Evolutionary conservation across 2,797 vertebrate species (phyloP).

Genomic region (Protosalanx chinensis): DNA sequence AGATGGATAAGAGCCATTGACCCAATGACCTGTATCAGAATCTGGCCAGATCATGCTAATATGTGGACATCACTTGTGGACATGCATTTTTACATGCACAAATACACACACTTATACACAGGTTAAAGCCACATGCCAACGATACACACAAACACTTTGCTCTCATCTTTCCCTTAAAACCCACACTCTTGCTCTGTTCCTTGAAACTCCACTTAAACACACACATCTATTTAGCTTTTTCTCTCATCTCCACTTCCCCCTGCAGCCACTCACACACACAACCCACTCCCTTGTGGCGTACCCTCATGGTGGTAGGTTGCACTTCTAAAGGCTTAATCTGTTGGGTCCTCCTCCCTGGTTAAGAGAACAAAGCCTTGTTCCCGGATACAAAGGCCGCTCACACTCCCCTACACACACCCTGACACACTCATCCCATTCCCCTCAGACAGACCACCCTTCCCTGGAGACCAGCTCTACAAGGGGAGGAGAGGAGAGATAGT

Average conservation of each 20-base stretch:
- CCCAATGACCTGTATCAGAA: slow-evolving; percentile 70
- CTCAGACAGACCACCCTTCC: slow-evolving; percentile 71
- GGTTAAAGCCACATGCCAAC: not conserved
- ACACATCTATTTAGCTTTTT: not conserved
- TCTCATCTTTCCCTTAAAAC: not conserved
- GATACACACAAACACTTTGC: not conserved
- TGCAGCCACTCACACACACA: slow-evolving; percentile 1
- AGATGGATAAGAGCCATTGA: slow-evolving; percentile 77
- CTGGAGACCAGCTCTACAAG: slow-evolving; percentile 52
- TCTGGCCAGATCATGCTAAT: slow-evolving; percentile 68
- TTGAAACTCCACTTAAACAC: not conserved
- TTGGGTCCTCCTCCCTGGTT: slow-evolving; percentile 72
- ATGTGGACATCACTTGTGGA: slow-evolving; percentile 32
- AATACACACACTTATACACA: not conserved
- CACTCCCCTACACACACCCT: slow-evolving; percentile 60
- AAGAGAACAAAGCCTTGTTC: slow-evolving; percentile 73
- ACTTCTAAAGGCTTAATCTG: slow-evolving; percentile 77
- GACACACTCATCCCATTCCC: slow-evolving; percentile 50
- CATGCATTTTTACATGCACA: not conserved
- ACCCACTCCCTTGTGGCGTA: slow-evolving; percentile 59
- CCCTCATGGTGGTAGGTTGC: slow-evolving; percentile 73
- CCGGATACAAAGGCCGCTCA: slow-evolving; percentile 69
- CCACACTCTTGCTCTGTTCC: not conserved
- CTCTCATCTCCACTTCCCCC: slow-evolving; percentile 15
- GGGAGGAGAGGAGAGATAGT: slow-evolving; percentile 12